Percentiles rank a stretch among this genome's conserved stretches.
Evolutionary conservation across 2,888 invertebrate species (phyloP).

Genomic region (Troides aeacus): DNA sequence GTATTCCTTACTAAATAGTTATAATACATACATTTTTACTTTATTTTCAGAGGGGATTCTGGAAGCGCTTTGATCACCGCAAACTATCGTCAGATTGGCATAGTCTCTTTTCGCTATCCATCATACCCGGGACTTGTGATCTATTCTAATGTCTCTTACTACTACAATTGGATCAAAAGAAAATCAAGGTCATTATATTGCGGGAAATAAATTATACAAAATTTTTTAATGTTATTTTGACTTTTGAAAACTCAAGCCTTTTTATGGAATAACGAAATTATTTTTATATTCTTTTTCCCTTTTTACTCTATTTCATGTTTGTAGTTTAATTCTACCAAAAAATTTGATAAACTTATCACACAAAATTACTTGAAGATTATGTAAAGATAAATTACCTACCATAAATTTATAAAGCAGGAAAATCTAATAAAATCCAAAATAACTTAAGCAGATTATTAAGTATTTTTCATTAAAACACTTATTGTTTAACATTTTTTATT

Average conservation of each 20-base stretch:
- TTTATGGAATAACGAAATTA: too few species aligned
- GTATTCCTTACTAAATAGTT: background rate
- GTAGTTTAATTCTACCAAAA: too few species aligned
- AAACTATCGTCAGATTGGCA: conserved; percentile 42
- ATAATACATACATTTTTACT: background rate
- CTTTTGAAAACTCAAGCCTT: background rate
- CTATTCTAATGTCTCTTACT: conserved; percentile 52
- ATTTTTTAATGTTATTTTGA: background rate
- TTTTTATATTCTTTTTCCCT: too few species aligned
- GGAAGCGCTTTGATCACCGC: conserved; percentile 47
- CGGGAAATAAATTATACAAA: conserved; percentile 1
- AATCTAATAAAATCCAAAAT: too few species aligned
- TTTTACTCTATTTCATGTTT: too few species aligned
- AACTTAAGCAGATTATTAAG: too few species aligned
- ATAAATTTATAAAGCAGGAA: too few species aligned
- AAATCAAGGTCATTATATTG: conserved; percentile 35
- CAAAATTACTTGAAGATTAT: too few species aligned
- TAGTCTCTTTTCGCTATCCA: conserved; percentile 47
- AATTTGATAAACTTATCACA: too few species aligned
- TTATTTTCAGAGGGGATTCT: conserved; percentile 50
- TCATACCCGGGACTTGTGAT: conserved; percentile 41
- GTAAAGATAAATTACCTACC: too few species aligned
- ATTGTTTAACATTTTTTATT: too few species aligned
- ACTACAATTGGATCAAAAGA: conserved; percentile 45
- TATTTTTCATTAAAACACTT: too few species aligned